Percentiles rank a stretch among this genome's conserved stretches.
These are phyloP conservation scores for Callocephalon fimbriatum DNA, from an alignment of 2,113 vertebrate species.

Conservation along the genomic window DNA sequence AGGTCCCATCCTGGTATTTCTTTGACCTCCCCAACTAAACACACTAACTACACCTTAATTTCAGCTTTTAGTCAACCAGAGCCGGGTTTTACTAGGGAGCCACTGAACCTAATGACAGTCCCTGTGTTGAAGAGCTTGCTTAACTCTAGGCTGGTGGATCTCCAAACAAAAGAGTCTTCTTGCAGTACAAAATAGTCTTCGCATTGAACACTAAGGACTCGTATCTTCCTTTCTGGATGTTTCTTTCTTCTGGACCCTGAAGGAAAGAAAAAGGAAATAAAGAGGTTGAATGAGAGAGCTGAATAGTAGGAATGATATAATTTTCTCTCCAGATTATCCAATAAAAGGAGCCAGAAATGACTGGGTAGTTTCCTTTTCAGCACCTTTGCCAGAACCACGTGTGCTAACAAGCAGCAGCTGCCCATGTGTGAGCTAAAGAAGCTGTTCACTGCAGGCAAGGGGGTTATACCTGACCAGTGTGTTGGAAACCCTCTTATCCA, in stretches of 20 bases:
- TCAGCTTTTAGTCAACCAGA: not conserved
- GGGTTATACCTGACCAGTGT: fast-evolving
- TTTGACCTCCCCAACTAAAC: not conserved
- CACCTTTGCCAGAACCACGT: not conserved
- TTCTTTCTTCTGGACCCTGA: not conserved
- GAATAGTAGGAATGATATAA: not conserved
- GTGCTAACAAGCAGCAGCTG: not conserved
- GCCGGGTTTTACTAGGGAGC: not conserved
- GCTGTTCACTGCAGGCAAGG: fast-evolving
- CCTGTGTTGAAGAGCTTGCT: not conserved
- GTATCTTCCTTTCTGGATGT: not conserved
- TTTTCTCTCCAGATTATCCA: not conserved
- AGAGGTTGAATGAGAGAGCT: not conserved
- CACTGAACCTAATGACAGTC: not conserved
- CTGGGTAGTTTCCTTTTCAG: not conserved
- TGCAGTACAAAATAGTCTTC: not conserved
- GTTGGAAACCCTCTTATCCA: not conserved
- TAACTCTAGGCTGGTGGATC: not conserved
- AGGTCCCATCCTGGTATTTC: not conserved
- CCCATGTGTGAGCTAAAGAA: fast-evolving
- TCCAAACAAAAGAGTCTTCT: not conserved
- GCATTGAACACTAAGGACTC: not conserved
- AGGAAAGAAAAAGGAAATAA: not conserved
- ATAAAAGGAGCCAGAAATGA: not conserved
- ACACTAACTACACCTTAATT: not conserved